Conservation (phyloP, 2,888 invertebrate genomes). For the Melolontha melolontha region DNA sequence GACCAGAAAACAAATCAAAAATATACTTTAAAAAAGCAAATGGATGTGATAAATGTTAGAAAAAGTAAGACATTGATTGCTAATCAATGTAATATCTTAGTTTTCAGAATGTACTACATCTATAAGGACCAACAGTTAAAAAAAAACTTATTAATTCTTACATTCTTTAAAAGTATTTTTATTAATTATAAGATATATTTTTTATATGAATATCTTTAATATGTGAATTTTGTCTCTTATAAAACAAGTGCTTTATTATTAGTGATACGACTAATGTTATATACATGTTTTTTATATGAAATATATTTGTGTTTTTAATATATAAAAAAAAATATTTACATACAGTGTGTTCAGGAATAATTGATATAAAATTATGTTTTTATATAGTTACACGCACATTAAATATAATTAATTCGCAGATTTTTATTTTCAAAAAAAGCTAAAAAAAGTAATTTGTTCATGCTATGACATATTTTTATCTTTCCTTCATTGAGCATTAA, state of each 20-base stretch:
- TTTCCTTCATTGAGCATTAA: no score
- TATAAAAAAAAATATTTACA: no score
- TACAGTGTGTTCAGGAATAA: no score
- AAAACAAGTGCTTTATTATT: conserved; percentile 47
- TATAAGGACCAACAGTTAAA: conserved; percentile 52
- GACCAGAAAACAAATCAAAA: conserved; percentile 2
- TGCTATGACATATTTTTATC: no score
- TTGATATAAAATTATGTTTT: no score
- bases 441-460: no score
- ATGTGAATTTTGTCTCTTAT: conserved; percentile 43
- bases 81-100: conserved; percentile 51
- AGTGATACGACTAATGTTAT: conserved; percentile 44
- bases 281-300: conserved; percentile 38
- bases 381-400: no score
- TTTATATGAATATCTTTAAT: conserved; percentile 37
- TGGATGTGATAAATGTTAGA: conserved; percentile 24
- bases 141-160: conserved; percentile 36
- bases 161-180: conserved; percentile 45
- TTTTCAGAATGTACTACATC: conserved; percentile 63
- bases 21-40: conserved; percentile 5
- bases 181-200: conserved; percentile 9
- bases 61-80: conserved; percentile 21
- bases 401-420: no score
- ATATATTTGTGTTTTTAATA: no score
- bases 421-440: no score